Conservation (phyloP, 92 coral and sea anemone species). For the Palythoa heliodiscus region DNA sequence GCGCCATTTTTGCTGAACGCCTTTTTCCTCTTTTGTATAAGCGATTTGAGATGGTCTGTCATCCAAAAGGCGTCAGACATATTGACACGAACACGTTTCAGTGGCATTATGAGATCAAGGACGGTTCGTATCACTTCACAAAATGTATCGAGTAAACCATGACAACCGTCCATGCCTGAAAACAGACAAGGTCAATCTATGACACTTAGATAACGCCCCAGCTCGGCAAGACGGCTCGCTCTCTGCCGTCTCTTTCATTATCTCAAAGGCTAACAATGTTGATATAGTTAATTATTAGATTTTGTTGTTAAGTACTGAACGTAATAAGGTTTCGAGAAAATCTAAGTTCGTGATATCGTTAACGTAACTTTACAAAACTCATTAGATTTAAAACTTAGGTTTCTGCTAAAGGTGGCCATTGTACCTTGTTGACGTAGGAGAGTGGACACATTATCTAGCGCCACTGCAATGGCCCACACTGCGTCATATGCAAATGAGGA, state of each 20-base stretch:
- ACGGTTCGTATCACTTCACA: neutral
- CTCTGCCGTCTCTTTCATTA: neutral
- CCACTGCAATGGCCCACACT: conserved; percentile 73
- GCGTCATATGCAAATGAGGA: conserved; percentile 77
- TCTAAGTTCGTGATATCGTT: no score
- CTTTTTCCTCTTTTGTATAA: no score
- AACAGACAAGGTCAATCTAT: neutral
- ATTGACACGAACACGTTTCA: no score
- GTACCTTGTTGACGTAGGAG: conserved; percentile 44
- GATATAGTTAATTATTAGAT: no score
- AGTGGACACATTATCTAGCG: conserved; percentile 50
- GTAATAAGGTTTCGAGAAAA: no score
- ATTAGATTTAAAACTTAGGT: neutral
- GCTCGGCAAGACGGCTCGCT: neutral
- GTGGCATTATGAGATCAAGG: neutral
- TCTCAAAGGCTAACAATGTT: no score
- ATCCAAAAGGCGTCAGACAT: no score
- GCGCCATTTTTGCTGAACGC: no score
- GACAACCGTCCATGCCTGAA: neutral
- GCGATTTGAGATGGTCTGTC: no score
- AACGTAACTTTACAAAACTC: neutral
- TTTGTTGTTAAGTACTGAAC: no score
- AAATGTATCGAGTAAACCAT: neutral
- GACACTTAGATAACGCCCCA: neutral
- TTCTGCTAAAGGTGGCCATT: neutral